Evolutionary conservation across 2,113 vertebrate species (phyloP).

Genomic region (Marcusenius ussheri): DNA sequence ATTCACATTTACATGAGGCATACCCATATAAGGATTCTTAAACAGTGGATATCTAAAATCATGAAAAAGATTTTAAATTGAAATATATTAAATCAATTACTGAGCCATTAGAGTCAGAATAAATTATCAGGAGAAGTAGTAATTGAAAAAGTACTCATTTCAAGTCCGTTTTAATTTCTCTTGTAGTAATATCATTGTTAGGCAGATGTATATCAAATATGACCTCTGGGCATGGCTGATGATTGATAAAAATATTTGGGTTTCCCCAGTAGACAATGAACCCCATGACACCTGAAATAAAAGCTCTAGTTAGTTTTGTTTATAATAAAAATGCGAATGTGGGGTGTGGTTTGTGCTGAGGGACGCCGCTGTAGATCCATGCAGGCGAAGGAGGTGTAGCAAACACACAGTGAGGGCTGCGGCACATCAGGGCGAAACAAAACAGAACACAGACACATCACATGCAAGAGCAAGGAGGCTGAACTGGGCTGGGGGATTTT

Average conservation of each 20-base stretch:
- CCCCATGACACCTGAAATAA: background rate
- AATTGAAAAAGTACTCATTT: background rate
- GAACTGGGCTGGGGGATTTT: background rate
- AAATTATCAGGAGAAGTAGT: background rate
- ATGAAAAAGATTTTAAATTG: background rate
- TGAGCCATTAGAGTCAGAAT: background rate
- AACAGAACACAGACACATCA: background rate
- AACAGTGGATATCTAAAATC: background rate
- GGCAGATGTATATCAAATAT: background rate
- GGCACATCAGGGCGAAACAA: background rate
- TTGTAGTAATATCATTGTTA: background rate
- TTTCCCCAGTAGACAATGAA: background rate
- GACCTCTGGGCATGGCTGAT: background rate
- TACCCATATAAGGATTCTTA: background rate
- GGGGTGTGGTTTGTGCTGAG: background rate
- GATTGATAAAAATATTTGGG: background rate
- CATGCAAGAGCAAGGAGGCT: background rate
- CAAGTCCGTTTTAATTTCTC: background rate
- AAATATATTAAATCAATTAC: background rate
- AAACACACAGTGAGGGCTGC: too few species aligned
- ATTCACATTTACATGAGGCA: background rate
- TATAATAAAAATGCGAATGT: background rate
- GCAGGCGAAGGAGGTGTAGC: background rate
- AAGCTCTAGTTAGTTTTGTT: background rate
- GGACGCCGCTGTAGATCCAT: background rate